Conservation (phyloP, 2,888 invertebrate species). For the Pollenia griseotomentosa region DNA sequence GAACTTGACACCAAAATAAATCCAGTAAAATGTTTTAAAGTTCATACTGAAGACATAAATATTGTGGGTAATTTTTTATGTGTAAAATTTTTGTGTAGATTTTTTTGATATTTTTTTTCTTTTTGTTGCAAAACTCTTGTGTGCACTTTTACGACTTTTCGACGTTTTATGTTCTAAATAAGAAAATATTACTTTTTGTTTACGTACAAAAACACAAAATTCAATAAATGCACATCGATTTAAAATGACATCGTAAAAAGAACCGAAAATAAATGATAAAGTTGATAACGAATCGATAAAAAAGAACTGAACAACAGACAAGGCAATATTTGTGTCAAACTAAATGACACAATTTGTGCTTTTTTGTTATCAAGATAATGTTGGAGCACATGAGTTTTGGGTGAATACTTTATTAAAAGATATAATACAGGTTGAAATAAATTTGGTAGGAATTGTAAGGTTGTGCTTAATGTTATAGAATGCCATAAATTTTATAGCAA, state of each 20-base stretch:
- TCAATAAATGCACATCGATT: constrained; percentile 6
- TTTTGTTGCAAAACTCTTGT: background rate
- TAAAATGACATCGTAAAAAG: constrained; percentile 1
- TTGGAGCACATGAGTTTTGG: background rate
- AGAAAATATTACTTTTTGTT: background rate
- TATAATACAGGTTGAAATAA: background rate
- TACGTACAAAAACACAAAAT: background rate
- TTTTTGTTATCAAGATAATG: too few species aligned
- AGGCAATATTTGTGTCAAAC: background rate
- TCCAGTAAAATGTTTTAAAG: background rate
- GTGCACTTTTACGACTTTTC: constrained; percentile 29
- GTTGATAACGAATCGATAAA: constrained; percentile 16
- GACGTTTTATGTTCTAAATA: background rate
- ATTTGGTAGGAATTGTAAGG: too few species aligned
- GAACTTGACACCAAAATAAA: constrained; percentile 44
- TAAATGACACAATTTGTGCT: background rate
- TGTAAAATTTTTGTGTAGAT: background rate
- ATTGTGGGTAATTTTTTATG: background rate
- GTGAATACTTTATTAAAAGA: background rate
- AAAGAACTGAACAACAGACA: background rate
- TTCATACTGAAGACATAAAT: background rate
- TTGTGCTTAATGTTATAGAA: too few species aligned
- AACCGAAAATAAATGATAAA: background rate
- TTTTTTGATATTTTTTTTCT: background rate
- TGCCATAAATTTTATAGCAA: too few species aligned